phyloP scores from a whole-genome alignment of 2,797 vertebrate genomes.

The Parambassis ranga region DNA sequence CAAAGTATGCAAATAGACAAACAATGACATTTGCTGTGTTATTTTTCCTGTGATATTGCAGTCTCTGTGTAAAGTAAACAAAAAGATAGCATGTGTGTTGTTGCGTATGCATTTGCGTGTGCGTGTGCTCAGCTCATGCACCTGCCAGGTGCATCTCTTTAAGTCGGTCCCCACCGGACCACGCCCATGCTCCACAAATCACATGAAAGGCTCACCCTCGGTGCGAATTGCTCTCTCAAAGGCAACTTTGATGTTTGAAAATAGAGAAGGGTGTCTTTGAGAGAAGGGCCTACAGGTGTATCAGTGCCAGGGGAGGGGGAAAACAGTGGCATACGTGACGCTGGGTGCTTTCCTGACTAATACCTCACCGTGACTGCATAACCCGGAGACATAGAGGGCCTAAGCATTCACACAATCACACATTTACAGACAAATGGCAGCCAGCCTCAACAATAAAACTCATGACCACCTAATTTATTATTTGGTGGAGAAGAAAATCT shows the following conservation, averaged over 20 bases:
- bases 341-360: slow-evolving; percentile 68
- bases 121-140: slow-evolving; percentile 55
- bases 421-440: neutral
- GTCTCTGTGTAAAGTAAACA: slow-evolving; percentile 73
- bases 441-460: slow-evolving; percentile 32
- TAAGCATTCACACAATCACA: slow-evolving; percentile 3
- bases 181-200: slow-evolving; percentile 79
- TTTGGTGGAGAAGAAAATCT: slow-evolving; percentile 12
- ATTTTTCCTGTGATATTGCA: slow-evolving; percentile 76
- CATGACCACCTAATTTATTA: slow-evolving; percentile 51
- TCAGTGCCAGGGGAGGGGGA: slow-evolving; percentile 63
- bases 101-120: slow-evolving; percentile 56
- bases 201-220: slow-evolving; percentile 76
- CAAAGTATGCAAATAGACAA: slow-evolving; percentile 81
- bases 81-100: slow-evolving; percentile 52
- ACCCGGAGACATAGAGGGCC: slow-evolving; percentile 41
- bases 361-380: slow-evolving; percentile 32
- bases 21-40: slow-evolving; percentile 80
- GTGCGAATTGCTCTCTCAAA: slow-evolving; percentile 76
- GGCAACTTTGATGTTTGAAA: slow-evolving; percentile 82
- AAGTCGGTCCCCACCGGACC: slow-evolving; percentile 58
- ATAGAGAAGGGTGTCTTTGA: slow-evolving; percentile 77
- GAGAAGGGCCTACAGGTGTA: slow-evolving; percentile 76
- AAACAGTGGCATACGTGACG: slow-evolving; percentile 52
- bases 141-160: slow-evolving; percentile 83